phyloP scores from a whole-genome alignment of 2,797 vertebrate genomes.

The Xiphorhynchus erythropygius region DNA sequence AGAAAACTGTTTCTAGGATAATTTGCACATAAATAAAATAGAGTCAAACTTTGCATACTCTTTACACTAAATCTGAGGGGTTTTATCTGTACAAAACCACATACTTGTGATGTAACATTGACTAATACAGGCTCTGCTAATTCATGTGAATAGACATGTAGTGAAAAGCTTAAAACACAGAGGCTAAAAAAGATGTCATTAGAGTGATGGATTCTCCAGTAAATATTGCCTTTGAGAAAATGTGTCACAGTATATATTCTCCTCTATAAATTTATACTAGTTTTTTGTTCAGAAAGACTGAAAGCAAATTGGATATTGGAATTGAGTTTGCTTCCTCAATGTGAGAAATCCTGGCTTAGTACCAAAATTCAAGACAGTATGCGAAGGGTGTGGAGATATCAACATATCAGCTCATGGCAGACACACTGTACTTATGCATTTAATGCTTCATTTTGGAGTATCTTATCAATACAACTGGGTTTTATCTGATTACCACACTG shows the following conservation, averaged over 20 bases:
- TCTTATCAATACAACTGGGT: background rate
- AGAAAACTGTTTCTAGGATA: background rate
- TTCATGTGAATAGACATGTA: background rate
- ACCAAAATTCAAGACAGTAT: background rate
- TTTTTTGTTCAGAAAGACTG: background rate
- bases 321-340: background rate
- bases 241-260: background rate
- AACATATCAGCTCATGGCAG: background rate
- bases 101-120: background rate
- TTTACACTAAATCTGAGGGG: background rate
- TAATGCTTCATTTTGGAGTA: background rate
- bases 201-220: background rate
- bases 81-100: background rate
- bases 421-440: background rate
- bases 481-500: background rate
- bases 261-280: background rate
- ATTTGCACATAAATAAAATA: background rate
- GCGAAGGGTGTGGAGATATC: background rate
- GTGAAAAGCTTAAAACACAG: background rate
- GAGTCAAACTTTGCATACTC: background rate
- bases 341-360: background rate
- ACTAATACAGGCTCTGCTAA: background rate
- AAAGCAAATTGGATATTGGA: background rate
- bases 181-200: background rate
- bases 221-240: constrained; percentile 14